phyloP scores from a whole-genome alignment of 2,113 vertebrate species.

The Anser brachyrhynchus region DNA sequence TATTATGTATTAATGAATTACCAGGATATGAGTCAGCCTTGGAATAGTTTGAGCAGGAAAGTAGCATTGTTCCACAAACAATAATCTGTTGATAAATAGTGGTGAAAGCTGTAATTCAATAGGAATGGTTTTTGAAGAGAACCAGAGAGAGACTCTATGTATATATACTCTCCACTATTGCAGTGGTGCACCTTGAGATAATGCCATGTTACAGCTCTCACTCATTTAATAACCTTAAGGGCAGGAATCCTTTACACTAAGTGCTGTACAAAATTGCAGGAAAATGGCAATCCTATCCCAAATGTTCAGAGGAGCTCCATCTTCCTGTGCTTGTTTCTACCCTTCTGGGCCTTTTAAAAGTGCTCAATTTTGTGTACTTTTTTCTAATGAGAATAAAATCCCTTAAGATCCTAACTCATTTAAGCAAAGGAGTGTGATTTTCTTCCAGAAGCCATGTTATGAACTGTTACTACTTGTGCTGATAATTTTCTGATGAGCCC shows the following conservation, averaged over 20 bases:
- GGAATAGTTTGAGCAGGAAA: slow-evolving; percentile 55
- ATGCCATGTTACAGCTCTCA: neutral
- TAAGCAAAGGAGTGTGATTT: neutral
- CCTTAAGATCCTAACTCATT: neutral
- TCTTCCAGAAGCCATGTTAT: neutral
- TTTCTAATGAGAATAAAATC: neutral
- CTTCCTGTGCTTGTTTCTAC: neutral
- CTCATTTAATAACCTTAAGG: neutral
- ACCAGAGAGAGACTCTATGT: neutral
- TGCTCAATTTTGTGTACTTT: neutral
- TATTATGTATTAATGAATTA: slow-evolving; percentile 67
- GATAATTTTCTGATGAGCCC: neutral
- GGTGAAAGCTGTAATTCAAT: slow-evolving; percentile 62
- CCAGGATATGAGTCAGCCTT: slow-evolving; percentile 69
- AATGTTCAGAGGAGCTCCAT: neutral
- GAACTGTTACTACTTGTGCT: neutral
- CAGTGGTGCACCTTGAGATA: neutral
- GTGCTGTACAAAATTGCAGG: neutral
- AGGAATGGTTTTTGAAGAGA: slow-evolving; percentile 58
- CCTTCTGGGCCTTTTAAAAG: neutral
- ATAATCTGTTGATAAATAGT: slow-evolving; percentile 53
- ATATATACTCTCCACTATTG: neutral
- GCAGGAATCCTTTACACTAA: neutral
- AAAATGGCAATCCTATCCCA: neutral
- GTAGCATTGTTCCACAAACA: slow-evolving; percentile 64